Evolutionary conservation across 2,113 vertebrate genomes (phyloP).

Genomic region (Arenaria interpres): DNA sequence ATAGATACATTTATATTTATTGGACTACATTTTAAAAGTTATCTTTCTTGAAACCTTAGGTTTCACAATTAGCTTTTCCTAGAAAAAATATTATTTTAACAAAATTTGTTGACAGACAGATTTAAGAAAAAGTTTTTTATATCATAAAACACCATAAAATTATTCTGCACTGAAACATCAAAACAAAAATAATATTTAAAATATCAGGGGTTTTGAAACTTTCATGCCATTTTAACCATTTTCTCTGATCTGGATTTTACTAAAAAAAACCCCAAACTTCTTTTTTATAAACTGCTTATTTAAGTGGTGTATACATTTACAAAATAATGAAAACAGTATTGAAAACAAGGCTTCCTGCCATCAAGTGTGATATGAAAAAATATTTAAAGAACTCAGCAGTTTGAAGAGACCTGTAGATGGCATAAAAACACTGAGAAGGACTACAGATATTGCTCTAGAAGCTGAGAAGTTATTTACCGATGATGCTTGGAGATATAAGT

Average conservation of each 20-base stretch:
- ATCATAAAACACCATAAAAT: not conserved
- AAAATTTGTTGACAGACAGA: not conserved
- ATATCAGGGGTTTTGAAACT: not conserved
- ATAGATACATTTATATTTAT: not conserved
- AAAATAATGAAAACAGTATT: not conserved
- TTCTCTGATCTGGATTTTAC: not conserved
- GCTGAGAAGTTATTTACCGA: not conserved
- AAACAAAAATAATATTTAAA: not conserved
- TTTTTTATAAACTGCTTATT: not conserved
- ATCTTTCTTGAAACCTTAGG: not conserved
- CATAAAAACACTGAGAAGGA: conserved; percentile 11
- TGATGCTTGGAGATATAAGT: not conserved
- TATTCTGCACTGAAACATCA: not conserved
- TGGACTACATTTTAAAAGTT: not conserved
- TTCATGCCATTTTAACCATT: not conserved
- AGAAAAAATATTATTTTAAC: not conserved
- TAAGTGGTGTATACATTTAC: not conserved
- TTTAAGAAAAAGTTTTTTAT: not conserved
- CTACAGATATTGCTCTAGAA: not conserved
- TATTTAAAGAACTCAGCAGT: not conserved
- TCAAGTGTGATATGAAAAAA: not conserved
- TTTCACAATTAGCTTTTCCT: not conserved
- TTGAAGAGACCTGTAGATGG: conserved; percentile 21
- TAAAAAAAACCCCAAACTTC: no score
- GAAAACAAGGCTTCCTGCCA: not conserved